phyloP scores from a whole-genome alignment of 2,888 invertebrate species.

The Hydriomena furcata region DNA sequence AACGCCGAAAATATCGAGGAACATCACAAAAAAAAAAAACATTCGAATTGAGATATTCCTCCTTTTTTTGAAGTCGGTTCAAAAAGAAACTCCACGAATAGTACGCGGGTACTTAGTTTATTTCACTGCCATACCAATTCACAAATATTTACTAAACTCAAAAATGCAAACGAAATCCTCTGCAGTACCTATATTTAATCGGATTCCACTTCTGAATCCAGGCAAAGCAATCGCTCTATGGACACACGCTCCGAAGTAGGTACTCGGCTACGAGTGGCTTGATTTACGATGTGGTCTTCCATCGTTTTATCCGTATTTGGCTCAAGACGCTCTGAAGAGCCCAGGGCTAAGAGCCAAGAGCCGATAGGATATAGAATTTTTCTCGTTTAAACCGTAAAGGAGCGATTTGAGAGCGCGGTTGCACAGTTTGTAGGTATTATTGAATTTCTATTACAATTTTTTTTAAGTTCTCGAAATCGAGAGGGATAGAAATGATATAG shows the following conservation, averaged over 20 bases:
- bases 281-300: conserved; percentile 59
- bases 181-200: too few relatives aligned
- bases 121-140: too few relatives aligned
- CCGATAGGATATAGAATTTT: conserved; percentile 30
- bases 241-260: conserved; percentile 7
- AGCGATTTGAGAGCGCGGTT: conserved; percentile 22
- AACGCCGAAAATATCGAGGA: too few relatives aligned
- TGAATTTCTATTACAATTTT: neutral
- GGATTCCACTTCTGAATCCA: neutral
- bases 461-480: neutral
- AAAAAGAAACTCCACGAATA: too few relatives aligned
- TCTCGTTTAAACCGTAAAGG: conserved; percentile 20
- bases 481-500: too few relatives aligned
- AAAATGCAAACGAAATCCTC: too few relatives aligned
- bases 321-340: conserved; percentile 22
- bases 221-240: conserved; percentile 9
- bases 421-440: conserved; percentile 7
- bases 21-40: too few relatives aligned
- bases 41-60: too few relatives aligned
- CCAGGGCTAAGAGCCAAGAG: conserved; percentile 8
- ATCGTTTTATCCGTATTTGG: conserved; percentile 33
- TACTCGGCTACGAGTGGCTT: conserved; percentile 44
- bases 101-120: too few relatives aligned
- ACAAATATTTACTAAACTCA: neutral
- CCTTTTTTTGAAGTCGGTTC: too few relatives aligned